These are phyloP conservation scores for Orestias chungarensis DNA, from an alignment of 2,797 vertebrate genomes.

Conservation along the genomic window DNA sequence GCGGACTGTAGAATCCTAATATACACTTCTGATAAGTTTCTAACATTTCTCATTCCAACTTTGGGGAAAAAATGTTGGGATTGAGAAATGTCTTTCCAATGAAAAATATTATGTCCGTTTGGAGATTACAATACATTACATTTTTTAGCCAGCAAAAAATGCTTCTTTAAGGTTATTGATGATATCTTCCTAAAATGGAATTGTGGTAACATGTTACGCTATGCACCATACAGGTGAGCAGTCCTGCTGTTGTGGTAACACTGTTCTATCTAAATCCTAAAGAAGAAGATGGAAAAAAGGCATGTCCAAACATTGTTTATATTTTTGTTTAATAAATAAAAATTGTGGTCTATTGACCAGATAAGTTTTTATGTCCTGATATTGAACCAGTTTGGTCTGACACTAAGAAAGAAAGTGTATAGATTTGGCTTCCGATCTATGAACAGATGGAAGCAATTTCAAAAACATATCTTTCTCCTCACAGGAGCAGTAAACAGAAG, in stretches of 20 bases:
- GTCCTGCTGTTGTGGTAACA: neutral
- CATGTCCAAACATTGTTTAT: neutral
- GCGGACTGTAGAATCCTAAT: too few species aligned
- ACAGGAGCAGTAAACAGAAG: constrained; percentile 14
- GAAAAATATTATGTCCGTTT: too few species aligned
- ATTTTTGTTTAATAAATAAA: neutral
- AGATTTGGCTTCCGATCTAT: neutral
- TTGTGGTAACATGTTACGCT: neutral
- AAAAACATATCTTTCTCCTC: constrained; percentile 19
- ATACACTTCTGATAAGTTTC: too few species aligned
- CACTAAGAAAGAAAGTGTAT: constrained; percentile 8
- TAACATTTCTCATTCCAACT: too few species aligned
- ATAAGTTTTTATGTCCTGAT: neutral
- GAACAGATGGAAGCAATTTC: constrained; percentile 21
- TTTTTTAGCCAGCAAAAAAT: too few species aligned
- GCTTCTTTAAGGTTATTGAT: too few species aligned
- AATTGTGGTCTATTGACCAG: neutral
- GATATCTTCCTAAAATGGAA: too few species aligned
- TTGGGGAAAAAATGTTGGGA: too few species aligned
- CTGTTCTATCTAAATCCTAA: neutral
- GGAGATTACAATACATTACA: too few species aligned
- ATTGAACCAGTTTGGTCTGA: neutral
- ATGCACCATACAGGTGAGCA: neutral
- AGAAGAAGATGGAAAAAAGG: neutral
- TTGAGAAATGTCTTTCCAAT: too few species aligned